Base-by-base conservation (phyloP, 2,113 vertebrate genomes). In the Corvus cornix region DNA sequence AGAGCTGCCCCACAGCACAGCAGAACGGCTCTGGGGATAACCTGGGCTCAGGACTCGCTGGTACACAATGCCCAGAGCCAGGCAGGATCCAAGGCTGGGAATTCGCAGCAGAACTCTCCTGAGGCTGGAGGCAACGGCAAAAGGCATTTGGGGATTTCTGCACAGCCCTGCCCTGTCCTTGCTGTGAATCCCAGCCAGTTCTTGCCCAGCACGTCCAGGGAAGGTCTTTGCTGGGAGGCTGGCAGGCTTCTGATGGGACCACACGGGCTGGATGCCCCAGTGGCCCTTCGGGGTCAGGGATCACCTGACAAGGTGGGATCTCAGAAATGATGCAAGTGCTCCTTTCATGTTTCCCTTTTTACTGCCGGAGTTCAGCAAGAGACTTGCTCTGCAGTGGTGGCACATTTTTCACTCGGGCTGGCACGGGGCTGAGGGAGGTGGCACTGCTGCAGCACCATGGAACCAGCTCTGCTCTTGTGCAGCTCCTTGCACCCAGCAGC, bases 241-340 rank as follows among this genome's bases (percentile, higher is more conserved):
- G 78, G 4, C 69, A 43, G 44, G 46, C 12, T 84, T 20, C 73
- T 49, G 69, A n/a, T 49, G 78, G 7, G 4, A 6, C 22, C 4
- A 3, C 55, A 10, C 13, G 1, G 3, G 1, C 27, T 7, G 63
- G 10, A 2, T 2, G 21, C 9, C 1, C 13, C 5, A 4, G 22
- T 6, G 24, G 49, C 41, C 68, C 73, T 41, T 10, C 18, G 12
- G 28, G 56, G 19, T 21, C 84, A 70, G 67, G 51, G 37, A 46
- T 14, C 3, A 0, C 1, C 1, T 0, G 9, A 11, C 44, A 2
- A 31, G 41, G 33, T 4, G 16, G 5, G 9, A 16, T 3, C 63
- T 43, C 8, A 6, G 11, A 11, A 43, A 28, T 0, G 5, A 6
- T 2, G 16, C 31, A 16, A 5, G 30, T 44, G 75, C 67, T 46